These are phyloP conservation scores for Cebus imitator DNA, from an alignment of 2,113 vertebrate species.

Conservation along the genomic window DNA sequence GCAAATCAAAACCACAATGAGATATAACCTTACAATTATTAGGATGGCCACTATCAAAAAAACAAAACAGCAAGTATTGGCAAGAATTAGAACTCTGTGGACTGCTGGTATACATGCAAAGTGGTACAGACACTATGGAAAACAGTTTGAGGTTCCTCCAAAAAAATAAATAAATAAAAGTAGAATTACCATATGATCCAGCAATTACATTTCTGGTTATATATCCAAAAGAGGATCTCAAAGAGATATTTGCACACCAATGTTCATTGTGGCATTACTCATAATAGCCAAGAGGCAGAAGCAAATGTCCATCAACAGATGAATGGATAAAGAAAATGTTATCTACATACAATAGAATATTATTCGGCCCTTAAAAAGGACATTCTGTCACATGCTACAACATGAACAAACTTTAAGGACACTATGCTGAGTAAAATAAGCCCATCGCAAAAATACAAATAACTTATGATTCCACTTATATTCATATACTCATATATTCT, in stretches of 20 bases:
- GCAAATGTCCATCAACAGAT: not conserved
- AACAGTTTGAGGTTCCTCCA: not conserved
- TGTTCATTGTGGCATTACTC: not conserved
- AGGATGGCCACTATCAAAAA: not conserved
- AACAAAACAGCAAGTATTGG: not conserved
- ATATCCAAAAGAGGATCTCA: not conserved
- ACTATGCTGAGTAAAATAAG: not conserved
- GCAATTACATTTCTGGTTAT: not conserved
- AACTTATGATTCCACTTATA: not conserved
- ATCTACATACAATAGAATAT: not conserved
- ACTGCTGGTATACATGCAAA: not conserved
- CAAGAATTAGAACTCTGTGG: not conserved
- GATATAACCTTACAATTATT: not conserved
- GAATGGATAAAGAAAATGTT: not conserved
- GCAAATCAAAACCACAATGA: not conserved
- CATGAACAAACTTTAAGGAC: not conserved
- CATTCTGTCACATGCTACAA: not conserved
- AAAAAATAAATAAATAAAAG: not conserved
- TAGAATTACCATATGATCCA: not conserved
- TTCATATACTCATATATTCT: no score
- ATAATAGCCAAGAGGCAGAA: not conserved
- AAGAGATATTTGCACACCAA: not conserved
- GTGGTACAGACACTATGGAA: not conserved
- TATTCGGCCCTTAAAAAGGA: not conserved
- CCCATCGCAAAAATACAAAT: not conserved